Percentiles rank a stretch among this genome's conserved stretches.
These are phyloP conservation scores for Andrena cerasifolii DNA, from an alignment of 1,140 invertebrate genomes.

Conservation along the genomic window DNA sequence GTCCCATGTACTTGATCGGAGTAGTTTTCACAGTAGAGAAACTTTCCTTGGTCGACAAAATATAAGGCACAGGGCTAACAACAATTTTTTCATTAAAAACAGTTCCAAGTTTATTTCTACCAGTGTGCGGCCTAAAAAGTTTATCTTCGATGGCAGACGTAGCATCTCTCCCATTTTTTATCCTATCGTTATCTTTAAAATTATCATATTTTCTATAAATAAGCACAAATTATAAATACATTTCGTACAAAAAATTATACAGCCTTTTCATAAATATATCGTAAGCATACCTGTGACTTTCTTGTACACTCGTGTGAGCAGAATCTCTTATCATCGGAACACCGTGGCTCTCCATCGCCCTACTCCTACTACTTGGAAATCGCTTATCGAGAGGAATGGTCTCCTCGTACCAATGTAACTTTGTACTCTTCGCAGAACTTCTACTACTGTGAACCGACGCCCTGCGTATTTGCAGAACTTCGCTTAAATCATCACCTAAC, in stretches of 20 bases:
- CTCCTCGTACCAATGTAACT: slow-evolving; percentile 50
- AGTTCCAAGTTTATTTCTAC: slow-evolving; percentile 75
- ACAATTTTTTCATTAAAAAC: slow-evolving; percentile 79
- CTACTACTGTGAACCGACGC: slow-evolving; percentile 67
- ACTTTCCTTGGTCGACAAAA: slow-evolving; percentile 77
- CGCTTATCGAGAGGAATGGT: slow-evolving; percentile 53
- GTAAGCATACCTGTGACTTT: slow-evolving; percentile 42
- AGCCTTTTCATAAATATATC: neutral
- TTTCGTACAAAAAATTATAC: neutral
- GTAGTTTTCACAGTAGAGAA: slow-evolving; percentile 78
- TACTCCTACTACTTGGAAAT: slow-evolving; percentile 33
- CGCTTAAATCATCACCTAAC: slow-evolving; percentile 65
- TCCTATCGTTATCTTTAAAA: slow-evolving; percentile 14
- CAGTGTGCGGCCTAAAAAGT: slow-evolving; percentile 48
- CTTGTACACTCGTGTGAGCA: slow-evolving; percentile 10
- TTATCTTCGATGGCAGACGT: slow-evolving; percentile 17
- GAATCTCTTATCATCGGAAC: slow-evolving; percentile 29
- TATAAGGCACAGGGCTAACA: slow-evolving; percentile 79
- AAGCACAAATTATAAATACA: slow-evolving; percentile 23
- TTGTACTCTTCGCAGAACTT: slow-evolving; percentile 58
- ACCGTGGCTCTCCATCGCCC: slow-evolving; percentile 26
- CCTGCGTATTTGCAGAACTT: slow-evolving; percentile 69
- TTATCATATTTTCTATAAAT: slow-evolving; percentile 48
- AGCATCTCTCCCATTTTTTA: slow-evolving; percentile 25
- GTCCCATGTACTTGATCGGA: slow-evolving; percentile 74